Conservation (phyloP, 2,113 vertebrate species). For the Neogale vison region DNA sequence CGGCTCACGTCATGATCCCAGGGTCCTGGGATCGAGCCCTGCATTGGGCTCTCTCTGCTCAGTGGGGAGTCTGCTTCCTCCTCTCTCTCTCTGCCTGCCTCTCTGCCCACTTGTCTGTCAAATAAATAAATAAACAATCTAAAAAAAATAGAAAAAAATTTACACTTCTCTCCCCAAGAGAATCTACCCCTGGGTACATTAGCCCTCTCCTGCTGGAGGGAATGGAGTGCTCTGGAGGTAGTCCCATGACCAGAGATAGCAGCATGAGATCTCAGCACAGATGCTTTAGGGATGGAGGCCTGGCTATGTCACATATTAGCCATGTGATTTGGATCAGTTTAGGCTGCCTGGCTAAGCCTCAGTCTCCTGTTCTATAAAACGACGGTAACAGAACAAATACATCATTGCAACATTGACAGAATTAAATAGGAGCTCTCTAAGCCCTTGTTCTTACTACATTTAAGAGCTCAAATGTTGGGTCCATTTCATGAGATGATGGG, state of each 20-base stretch:
- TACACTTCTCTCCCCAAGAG: background rate
- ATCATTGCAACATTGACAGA: background rate
- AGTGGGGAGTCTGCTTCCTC: too few species aligned
- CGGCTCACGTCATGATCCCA: too few species aligned
- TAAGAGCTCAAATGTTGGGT: background rate
- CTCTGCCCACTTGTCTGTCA: too few species aligned
- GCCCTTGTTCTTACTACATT: background rate
- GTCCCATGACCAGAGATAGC: background rate
- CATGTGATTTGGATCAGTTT: background rate
- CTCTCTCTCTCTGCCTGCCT: too few species aligned
- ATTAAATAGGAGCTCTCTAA: background rate
- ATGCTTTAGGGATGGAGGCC: background rate
- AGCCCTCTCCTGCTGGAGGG: background rate
- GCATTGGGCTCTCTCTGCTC: too few species aligned
- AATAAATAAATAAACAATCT: too few species aligned
- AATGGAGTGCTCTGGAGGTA: background rate
- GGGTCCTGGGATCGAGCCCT: too few species aligned
- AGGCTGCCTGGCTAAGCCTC: background rate
- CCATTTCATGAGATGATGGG: background rate
- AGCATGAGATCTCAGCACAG: background rate
- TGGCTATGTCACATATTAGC: background rate
- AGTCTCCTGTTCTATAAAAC: background rate
- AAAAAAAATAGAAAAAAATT: too few species aligned
- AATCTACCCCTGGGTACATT: background rate
- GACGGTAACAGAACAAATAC: background rate